Percentiles rank a stretch among this genome's conserved stretches.
Evolutionary conservation across 2,888 invertebrate species (phyloP).

Genomic region (Cephus runcator): DNA sequence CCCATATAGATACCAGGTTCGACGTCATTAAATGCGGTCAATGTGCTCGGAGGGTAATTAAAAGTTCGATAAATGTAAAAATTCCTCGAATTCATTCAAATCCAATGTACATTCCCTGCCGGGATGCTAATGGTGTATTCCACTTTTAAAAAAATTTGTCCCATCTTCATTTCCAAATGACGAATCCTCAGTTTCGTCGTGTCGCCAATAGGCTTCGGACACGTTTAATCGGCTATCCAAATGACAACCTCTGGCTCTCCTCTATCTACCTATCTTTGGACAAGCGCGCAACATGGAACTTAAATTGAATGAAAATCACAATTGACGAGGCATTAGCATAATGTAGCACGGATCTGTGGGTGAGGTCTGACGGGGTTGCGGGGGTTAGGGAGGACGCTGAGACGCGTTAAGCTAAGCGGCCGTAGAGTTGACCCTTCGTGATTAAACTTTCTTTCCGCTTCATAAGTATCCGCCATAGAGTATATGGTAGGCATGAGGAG

Average conservation of each 20-base stretch:
- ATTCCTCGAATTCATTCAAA: too few species aligned
- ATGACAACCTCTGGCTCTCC: conserved; percentile 44
- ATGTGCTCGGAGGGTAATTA: too few species aligned
- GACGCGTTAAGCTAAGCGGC: conserved; percentile 35
- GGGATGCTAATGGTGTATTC: too few species aligned
- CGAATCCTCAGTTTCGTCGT: too few species aligned
- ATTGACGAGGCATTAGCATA: conserved; percentile 53
- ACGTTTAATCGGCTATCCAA: conserved; percentile 4
- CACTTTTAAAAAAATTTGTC: too few species aligned
- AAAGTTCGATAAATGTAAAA: too few species aligned
- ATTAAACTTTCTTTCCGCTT: conserved; percentile 35
- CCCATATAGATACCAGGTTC: too few species aligned
- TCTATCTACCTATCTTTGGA: conserved; percentile 47
- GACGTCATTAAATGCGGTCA: too few species aligned
- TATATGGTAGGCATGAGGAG: not conserved
- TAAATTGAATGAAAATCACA: conserved; percentile 54
- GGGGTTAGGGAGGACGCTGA: conserved; percentile 7
- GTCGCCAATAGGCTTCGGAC: too few species aligned
- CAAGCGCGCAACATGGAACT: conserved; percentile 49
- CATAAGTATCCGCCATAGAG: conserved; percentile 22
- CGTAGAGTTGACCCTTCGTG: conserved; percentile 17
- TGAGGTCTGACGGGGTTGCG: conserved; percentile 37
- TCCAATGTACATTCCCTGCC: too few species aligned
- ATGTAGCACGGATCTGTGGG: conserved; percentile 46
- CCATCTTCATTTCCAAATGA: too few species aligned